Evolutionary conservation across 37 sponge, comb jelly and placozoan genomes (phyloP).

Genomic region (Crambe crambe): DNA sequence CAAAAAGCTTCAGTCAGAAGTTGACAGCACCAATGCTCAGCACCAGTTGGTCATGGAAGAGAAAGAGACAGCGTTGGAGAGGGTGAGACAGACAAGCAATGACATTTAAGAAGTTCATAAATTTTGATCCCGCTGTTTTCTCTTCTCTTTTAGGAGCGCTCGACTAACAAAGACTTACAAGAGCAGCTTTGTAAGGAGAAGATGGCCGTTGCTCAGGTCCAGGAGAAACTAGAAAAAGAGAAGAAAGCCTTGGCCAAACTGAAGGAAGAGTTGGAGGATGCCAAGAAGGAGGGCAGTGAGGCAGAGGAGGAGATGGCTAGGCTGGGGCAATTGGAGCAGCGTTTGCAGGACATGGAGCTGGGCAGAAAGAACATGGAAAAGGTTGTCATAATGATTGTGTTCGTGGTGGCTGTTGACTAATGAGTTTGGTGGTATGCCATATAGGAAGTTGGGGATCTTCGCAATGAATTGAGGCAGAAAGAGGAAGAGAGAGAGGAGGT

Average conservation of each 20-base stretch:
- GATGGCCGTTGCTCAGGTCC: not conserved
- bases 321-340: conserved; percentile 9
- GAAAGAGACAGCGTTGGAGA: conserved; percentile 22
- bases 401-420: not conserved
- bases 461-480: not conserved
- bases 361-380: not conserved
- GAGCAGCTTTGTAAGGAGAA: conserved; percentile 15
- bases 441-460: conserved; percentile 4
- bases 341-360: conserved; percentile 23
- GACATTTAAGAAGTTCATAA: not conserved
- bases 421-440: not conserved
- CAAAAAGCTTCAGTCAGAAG: conserved; percentile 18
- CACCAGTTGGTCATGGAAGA: conserved; percentile 15
- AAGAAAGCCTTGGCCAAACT: conserved; percentile 4
- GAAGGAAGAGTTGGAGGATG: conserved; percentile 1
- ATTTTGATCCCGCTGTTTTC: not conserved
- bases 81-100: conserved; percentile 1
- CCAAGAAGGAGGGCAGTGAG: not conserved
- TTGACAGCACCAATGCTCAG: not conserved
- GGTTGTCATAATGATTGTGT: not conserved
- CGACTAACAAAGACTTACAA: conserved; percentile 25
- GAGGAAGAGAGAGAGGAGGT: not conserved
- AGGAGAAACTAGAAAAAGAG: conserved; percentile 1
- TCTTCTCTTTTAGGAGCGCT: conserved; percentile 15
- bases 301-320: conserved; percentile 2